Conservation (phyloP, 2,888 invertebrate genomes). For the Agrilus mali region DNA sequence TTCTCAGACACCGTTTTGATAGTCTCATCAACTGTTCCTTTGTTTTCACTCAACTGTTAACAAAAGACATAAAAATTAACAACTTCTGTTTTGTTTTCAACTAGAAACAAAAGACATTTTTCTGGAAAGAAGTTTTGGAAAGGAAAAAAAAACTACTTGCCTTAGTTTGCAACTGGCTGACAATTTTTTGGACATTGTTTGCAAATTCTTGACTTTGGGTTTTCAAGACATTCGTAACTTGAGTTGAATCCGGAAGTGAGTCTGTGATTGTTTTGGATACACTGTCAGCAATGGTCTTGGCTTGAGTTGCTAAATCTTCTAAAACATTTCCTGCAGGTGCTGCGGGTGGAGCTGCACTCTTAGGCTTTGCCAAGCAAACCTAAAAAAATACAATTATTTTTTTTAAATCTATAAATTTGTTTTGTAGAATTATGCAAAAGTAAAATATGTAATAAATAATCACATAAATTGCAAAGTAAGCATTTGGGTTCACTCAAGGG, state of each 20-base stretch:
- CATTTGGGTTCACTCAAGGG: no score
- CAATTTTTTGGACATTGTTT: slow-evolving; percentile 1
- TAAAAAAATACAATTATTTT: slow-evolving; percentile 1
- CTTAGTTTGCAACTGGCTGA: slow-evolving; percentile 1
- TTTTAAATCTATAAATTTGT: neutral
- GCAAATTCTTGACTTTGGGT: slow-evolving; percentile 1
- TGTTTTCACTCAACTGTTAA: slow-evolving; percentile 2
- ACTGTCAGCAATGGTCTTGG: slow-evolving; percentile 16
- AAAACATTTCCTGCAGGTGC: slow-evolving; percentile 10
- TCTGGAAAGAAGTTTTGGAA: neutral
- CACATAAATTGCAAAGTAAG: no score
- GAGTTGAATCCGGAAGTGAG: slow-evolving; percentile 2
- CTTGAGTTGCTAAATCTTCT: slow-evolving; percentile 18
- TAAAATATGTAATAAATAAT: no score
- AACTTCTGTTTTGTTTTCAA: no score
- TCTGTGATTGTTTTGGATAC: slow-evolving; percentile 1
- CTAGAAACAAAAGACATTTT: no score
- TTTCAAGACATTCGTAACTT: slow-evolving; percentile 1
- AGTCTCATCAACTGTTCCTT: slow-evolving; percentile 17
- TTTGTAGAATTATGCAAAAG: no score
- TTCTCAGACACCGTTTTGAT: slow-evolving; percentile 21
- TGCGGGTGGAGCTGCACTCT: slow-evolving; percentile 1
- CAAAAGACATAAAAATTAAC: neutral
- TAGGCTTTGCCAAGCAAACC: slow-evolving; percentile 16
- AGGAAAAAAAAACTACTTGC: neutral